Percentiles rank a stretch among this genome's conserved stretches.
Evolutionary conservation across 2,113 vertebrate species (phyloP).

Genomic region (Myotis davidii): DNA sequence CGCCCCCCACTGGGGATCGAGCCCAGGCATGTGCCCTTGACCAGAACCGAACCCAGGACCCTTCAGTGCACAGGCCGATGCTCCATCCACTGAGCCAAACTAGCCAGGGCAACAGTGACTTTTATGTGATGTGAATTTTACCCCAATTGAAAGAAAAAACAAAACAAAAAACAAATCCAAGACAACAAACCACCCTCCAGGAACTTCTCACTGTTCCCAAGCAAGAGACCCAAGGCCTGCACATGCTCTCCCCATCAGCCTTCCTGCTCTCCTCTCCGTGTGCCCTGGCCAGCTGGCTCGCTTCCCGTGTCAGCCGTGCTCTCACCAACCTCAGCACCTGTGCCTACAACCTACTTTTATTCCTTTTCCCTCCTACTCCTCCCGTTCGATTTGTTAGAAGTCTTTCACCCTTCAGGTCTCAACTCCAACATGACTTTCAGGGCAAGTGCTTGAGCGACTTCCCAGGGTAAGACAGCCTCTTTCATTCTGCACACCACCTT

Average conservation of each 20-base stretch:
- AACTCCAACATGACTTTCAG: no score
- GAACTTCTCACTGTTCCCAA: neutral
- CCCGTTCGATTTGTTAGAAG: neutral
- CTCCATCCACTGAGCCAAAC: no score
- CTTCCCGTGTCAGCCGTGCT: neutral
- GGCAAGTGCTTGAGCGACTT: neutral
- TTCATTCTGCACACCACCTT: neutral
- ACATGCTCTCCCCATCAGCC: fast-evolving
- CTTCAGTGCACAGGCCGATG: no score
- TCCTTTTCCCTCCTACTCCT: neutral
- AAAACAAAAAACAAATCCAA: neutral
- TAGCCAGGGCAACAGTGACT: neutral
- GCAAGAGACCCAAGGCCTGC: neutral
- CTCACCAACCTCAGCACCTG: neutral
- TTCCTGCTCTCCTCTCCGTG: neutral
- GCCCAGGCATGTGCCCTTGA: no score
- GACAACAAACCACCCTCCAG: neutral
- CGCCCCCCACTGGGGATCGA: no score
- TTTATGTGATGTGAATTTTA: neutral
- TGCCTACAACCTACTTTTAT: neutral
- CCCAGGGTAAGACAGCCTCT: neutral
- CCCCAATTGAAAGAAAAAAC: neutral
- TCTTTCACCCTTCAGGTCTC: neutral
- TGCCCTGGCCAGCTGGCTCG: neutral
- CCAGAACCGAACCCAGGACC: no score